Evolutionary conservation across 2,888 invertebrate genomes (phyloP).

Genomic region (Camptogramma bilineatum): DNA sequence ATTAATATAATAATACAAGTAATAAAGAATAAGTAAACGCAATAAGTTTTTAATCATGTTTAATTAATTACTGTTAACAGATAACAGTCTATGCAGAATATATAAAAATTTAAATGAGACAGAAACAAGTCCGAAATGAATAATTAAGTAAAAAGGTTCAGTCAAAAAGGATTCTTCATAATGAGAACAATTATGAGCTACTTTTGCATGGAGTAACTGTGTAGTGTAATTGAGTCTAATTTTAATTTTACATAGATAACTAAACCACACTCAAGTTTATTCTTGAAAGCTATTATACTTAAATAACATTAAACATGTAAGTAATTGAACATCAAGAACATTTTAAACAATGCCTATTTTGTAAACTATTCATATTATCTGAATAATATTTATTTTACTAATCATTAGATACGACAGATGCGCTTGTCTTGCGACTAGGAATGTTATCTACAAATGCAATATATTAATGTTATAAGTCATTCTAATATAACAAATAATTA

Average conservation of each 20-base stretch:
- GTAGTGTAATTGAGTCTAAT: background rate
- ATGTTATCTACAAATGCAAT: slow-evolving; percentile 65
- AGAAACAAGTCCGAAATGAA: too few species aligned
- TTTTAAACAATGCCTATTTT: slow-evolving; percentile 7
- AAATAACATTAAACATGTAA: slow-evolving; percentile 19
- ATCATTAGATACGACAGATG: background rate
- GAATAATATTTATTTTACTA: background rate
- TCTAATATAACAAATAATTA: slow-evolving; percentile 4
- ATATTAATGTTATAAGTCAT: background rate
- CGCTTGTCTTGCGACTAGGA: slow-evolving; percentile 53
- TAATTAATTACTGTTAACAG: too few species aligned
- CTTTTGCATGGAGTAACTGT: background rate
- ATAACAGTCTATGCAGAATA: too few species aligned
- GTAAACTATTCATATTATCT: slow-evolving; percentile 7
- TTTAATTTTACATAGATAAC: background rate
- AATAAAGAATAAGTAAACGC: background rate
- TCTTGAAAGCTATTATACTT: slow-evolving; percentile 10
- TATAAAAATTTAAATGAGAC: too few species aligned
- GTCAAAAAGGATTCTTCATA: background rate
- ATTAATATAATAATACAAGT: too few species aligned
- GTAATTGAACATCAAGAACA: slow-evolving; percentile 21
- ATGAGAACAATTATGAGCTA: background rate
- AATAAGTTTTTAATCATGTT: too few species aligned
- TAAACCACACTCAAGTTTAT: slow-evolving; percentile 6
- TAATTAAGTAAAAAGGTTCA: too few species aligned